Percentiles rank a stretch among this genome's conserved stretches.
phyloP scores from a whole-genome alignment of 2,113 vertebrate genomes.

The Bothrops jararaca region DNA sequence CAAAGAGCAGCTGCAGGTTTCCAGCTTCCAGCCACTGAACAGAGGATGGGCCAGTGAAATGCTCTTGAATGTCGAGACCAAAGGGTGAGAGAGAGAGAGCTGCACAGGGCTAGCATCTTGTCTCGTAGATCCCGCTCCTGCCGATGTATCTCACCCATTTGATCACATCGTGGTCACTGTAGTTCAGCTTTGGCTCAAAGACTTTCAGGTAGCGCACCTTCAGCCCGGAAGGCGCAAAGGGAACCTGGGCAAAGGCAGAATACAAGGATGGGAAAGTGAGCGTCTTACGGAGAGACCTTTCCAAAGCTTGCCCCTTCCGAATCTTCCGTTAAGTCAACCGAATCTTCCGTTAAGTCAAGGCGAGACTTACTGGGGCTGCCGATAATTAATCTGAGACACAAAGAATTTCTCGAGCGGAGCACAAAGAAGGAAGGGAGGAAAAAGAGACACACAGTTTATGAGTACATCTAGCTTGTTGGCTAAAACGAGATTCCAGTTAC shows the following conservation, averaged over 20 bases:
- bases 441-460: background rate
- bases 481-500: background rate
- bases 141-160: conserved; percentile 99
- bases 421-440: background rate
- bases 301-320: background rate
- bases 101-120: conserved; percentile 85
- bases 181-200: conserved; percentile 99
- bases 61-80: conserved; percentile 57
- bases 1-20: conserved; percentile 48
- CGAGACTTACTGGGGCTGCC: background rate
- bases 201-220: conserved; percentile 99
- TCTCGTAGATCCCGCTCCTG: conserved; percentile 97
- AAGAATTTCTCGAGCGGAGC: background rate
- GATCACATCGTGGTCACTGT: conserved; percentile 99
- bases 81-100: conserved; percentile 50
- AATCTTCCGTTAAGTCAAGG: background rate
- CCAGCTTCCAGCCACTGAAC: conserved; percentile 34
- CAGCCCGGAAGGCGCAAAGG: conserved; percentile 94
- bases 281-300: background rate
- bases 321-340: background rate
- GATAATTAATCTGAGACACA: background rate
- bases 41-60: conserved; percentile 57
- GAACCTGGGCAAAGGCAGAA: conserved; percentile 76
- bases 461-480: background rate
- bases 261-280: background rate